Percentiles rank a stretch among this genome's conserved stretches.
phyloP scores from a whole-genome alignment of 2,113 vertebrate species.

The Paradoxurus hermaphroditus region DNA sequence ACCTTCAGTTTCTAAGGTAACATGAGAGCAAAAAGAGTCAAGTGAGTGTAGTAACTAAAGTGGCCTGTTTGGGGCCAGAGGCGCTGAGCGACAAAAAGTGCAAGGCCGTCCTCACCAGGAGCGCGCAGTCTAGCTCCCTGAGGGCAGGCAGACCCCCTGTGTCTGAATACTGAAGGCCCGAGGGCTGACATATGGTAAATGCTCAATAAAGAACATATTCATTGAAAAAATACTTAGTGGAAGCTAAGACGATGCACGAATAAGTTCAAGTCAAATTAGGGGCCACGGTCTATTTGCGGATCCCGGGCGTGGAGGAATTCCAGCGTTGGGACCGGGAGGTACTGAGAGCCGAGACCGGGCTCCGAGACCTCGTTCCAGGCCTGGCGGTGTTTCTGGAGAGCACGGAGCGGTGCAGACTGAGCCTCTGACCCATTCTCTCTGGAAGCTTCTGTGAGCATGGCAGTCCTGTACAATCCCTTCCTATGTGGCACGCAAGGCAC shows the following conservation, averaged over 20 bases:
- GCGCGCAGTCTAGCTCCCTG: neutral
- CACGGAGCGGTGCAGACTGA: neutral
- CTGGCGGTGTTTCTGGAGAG: neutral
- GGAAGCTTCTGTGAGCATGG: neutral
- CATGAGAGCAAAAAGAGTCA: neutral
- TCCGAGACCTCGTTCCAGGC: neutral
- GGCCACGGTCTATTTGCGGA: neutral
- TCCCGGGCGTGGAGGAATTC: neutral
- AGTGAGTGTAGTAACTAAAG: neutral
- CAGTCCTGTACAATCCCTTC: neutral
- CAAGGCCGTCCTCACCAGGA: neutral
- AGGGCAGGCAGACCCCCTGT: neutral
- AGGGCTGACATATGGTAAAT: neutral
- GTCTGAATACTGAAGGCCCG: neutral
- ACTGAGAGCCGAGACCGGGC: fast-evolving
- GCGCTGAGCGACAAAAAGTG: neutral
- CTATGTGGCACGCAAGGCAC: neutral
- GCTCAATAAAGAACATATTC: neutral
- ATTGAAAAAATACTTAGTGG: neutral
- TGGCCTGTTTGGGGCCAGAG: fast-evolving
- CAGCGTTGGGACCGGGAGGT: neutral
- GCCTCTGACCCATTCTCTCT: neutral
- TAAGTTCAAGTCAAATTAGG: neutral
- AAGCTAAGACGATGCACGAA: neutral
- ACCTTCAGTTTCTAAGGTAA: neutral